Conservation (phyloP, 1,140 invertebrate species). For the Nephila pilipes region DNA sequence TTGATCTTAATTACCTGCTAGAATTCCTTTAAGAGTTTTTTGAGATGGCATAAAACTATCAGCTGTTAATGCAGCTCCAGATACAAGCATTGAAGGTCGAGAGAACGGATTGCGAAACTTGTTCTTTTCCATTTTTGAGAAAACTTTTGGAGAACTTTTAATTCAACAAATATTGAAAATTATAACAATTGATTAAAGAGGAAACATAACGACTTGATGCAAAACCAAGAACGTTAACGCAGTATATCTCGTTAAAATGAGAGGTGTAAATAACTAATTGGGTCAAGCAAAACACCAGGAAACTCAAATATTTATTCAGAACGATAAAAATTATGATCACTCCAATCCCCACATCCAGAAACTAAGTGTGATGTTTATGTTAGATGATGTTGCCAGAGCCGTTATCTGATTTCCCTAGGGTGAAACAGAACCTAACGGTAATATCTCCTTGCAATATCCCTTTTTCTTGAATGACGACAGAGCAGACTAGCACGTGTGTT, state of each 20-base stretch:
- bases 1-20: constrained; percentile 86
- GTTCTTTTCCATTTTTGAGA: constrained; percentile 56
- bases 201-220: background rate
- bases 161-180: background rate
- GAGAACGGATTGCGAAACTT: constrained; percentile 70
- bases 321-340: background rate
- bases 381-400: background rate
- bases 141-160: background rate
- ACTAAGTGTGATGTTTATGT: constrained; percentile 35
- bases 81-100: constrained; percentile 56
- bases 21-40: constrained; percentile 88
- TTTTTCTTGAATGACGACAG: background rate
- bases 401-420: background rate
- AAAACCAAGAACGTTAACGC: background rate
- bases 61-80: constrained; percentile 80
- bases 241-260: background rate
- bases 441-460: background rate
- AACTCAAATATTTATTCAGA: constrained; percentile 54
- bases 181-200: background rate
- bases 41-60: constrained; percentile 81
- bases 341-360: background rate
- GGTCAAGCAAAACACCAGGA: constrained; percentile 54
- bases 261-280: background rate
- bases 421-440: background rate
- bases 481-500: background rate